These are phyloP conservation scores for Metellina segmentata DNA, from an alignment of 2,888 invertebrate species.

Conservation along the genomic window DNA sequence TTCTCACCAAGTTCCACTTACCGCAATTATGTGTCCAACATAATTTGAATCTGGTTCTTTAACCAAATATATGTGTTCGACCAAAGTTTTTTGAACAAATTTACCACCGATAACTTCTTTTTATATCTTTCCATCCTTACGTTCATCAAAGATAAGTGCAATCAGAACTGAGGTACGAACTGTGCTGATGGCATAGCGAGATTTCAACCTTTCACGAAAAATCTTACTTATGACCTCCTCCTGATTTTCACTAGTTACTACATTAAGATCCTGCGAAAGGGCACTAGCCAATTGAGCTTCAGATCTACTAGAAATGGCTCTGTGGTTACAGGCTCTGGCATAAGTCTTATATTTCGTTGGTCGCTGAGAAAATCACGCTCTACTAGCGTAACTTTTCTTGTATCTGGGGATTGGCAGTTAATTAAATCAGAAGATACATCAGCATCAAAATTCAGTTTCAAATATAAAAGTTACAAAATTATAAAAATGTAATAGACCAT, in stretches of 20 bases:
- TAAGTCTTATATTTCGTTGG: not conserved
- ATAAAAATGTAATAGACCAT: too few species aligned
- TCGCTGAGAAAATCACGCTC: not conserved
- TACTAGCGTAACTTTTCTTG: not conserved
- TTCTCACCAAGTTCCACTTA: too few species aligned
- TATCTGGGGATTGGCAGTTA: not conserved
- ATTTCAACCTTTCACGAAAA: not conserved
- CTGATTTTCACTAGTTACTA: not conserved
- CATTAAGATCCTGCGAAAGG: not conserved
- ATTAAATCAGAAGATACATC: too few species aligned
- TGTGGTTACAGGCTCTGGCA: not conserved
- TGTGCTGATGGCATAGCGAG: not conserved
- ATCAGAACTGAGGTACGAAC: not conserved
- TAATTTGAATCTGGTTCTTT: too few species aligned
- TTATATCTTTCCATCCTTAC: not conserved
- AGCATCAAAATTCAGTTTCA: too few species aligned
- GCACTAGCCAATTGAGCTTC: not conserved
- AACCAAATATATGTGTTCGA: not conserved
- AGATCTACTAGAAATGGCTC: not conserved
- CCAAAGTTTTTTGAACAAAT: not conserved
- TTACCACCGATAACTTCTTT: not conserved
- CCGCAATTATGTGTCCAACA: too few species aligned
- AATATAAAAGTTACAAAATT: too few species aligned
- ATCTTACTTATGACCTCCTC: not conserved
- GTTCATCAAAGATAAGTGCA: not conserved